A percentile compares a stretch with the other conserved stretches of the same genome.
Evolutionary conservation across 2,888 invertebrate genomes (phyloP).

Genomic region (Ophioninae sp.): DNA sequence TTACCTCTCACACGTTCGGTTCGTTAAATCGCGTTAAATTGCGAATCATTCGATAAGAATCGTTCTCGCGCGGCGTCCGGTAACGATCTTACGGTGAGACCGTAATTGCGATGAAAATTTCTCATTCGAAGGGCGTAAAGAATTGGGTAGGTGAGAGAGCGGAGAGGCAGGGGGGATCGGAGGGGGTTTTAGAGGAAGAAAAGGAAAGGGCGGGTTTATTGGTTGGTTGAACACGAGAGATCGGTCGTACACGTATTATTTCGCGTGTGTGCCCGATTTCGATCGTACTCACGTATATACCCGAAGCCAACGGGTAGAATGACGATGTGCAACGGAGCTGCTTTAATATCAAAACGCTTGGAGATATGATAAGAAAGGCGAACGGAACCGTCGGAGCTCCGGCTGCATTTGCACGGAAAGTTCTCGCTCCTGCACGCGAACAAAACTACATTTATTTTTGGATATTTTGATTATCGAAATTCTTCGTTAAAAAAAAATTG

Average conservation of each 20-base stretch:
- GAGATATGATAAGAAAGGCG: not conserved
- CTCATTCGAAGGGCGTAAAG: constrained; percentile 18
- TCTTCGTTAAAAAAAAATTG: too few species aligned
- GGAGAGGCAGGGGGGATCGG: not conserved
- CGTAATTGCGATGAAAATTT: constrained; percentile 50
- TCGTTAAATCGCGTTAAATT: constrained; percentile 49
- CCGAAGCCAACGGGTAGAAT: not conserved
- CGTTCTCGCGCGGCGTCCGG: constrained; percentile 26
- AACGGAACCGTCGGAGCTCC: not conserved
- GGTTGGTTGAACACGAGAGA: not conserved
- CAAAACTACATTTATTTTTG: not conserved
- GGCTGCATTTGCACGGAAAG: not conserved
- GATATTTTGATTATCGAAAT: too few species aligned
- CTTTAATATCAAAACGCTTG: not conserved
- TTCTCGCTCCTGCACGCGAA: not conserved
- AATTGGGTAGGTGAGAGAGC: not conserved
- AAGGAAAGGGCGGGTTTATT: not conserved
- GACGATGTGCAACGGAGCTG: not conserved
- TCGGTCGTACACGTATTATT: not conserved
- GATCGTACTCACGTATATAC: not conserved
- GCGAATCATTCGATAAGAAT: constrained; percentile 39
- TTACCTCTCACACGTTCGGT: constrained; percentile 17
- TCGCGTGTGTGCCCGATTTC: not conserved
- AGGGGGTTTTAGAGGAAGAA: not conserved
- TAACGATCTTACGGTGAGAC: constrained; percentile 8